Conservation (phyloP, 2,113 vertebrate genomes). For the Sylvilagus bachmani region DNA sequence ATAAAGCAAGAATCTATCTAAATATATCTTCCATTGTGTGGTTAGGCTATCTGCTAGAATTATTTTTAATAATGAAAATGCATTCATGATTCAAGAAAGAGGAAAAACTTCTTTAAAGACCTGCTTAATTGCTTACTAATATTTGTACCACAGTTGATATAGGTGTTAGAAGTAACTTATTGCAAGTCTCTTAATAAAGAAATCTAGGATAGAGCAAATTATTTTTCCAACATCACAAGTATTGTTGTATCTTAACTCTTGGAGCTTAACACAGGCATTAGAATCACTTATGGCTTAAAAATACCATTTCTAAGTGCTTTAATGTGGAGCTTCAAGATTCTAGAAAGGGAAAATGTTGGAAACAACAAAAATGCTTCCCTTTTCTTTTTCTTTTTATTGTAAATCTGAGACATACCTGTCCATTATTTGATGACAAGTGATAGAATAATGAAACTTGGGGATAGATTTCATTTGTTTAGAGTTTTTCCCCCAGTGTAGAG, state of each 20-base stretch:
- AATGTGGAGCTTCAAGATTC: neutral
- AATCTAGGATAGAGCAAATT: neutral
- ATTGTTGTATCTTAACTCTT: neutral
- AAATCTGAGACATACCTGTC: neutral
- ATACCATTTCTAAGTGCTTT: constrained; percentile 4
- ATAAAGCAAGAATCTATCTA: neutral
- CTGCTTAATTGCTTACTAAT: neutral
- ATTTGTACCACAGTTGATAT: neutral
- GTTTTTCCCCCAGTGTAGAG: neutral
- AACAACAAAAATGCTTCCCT: neutral
- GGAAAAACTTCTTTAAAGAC: neutral
- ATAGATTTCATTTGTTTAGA: neutral
- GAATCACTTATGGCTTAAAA: constrained; percentile 28
- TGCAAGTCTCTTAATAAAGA: neutral
- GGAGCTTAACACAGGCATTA: neutral
- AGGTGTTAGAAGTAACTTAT: constrained; percentile 55
- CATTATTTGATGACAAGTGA: neutral
- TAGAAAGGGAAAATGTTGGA: neutral
- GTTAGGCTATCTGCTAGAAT: neutral
- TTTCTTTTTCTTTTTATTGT: neutral
- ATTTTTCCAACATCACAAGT: neutral
- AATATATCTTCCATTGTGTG: neutral
- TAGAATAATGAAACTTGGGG: neutral
- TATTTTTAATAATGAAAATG: constrained; percentile 19
- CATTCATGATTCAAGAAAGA: neutral